A percentile compares a stretch with the other conserved stretches of the same genome.
These are phyloP conservation scores for Ariopsis seemanni DNA, from an alignment of 2,113 vertebrate species.

Conservation along the genomic window DNA sequence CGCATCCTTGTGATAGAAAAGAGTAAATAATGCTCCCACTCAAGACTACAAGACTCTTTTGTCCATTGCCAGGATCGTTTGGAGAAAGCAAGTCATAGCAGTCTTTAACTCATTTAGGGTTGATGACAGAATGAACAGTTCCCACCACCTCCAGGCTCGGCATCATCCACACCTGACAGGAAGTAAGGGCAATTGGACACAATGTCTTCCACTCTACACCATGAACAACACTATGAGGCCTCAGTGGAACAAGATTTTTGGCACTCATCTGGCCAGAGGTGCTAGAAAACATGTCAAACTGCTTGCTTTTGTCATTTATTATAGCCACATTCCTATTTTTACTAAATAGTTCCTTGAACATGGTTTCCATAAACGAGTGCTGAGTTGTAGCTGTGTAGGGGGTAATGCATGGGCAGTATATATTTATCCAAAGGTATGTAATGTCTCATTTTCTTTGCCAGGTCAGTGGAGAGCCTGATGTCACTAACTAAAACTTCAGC, in stretches of 20 bases:
- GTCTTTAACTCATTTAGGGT: slow-evolving; percentile 59
- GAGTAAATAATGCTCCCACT: slow-evolving; percentile 61
- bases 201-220: neutral
- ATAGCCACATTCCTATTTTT: neutral
- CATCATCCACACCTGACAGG: slow-evolving; percentile 11
- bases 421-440: slow-evolving; percentile 41
- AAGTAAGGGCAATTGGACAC: neutral
- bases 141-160: slow-evolving; percentile 50
- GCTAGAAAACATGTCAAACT: neutral
- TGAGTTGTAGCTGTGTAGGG: slow-evolving; percentile 11
- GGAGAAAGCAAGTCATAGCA: slow-evolving; percentile 58
- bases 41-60: slow-evolving; percentile 30
- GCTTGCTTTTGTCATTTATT: neutral
- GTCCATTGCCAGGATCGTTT: slow-evolving; percentile 52
- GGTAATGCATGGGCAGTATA: slow-evolving; percentile 27
- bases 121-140: slow-evolving; percentile 60
- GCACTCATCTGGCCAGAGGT: neutral
- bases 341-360: neutral
- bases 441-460: slow-evolving; percentile 31
- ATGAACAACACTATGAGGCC: neutral
- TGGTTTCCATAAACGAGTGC: neutral
- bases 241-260: neutral
- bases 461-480: slow-evolving; percentile 33
- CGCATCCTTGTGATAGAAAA: slow-evolving; percentile 26
- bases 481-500: slow-evolving; percentile 21